Percentiles rank a stretch among this genome's conserved stretches.
Conservation (phyloP, 2,888 invertebrate species). For the Phorcus lineatus region DNA sequence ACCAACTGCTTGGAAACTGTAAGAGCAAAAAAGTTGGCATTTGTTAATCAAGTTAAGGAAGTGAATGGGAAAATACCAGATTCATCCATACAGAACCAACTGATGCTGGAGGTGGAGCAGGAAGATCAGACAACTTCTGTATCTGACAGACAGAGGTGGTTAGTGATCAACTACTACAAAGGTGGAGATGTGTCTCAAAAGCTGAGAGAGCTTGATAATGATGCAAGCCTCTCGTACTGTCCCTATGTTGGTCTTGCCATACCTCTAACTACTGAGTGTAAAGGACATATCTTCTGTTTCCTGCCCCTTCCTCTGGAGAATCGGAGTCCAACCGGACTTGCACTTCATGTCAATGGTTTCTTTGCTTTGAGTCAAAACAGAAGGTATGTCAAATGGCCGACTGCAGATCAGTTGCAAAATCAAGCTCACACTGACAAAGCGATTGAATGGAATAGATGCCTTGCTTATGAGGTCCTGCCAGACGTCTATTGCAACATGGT, state of each 20-base stretch:
- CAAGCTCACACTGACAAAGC: constrained; percentile 51
- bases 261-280: constrained; percentile 36
- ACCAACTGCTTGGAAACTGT: neutral
- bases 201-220: constrained; percentile 34
- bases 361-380: constrained; percentile 70
- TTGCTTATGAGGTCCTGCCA: constrained; percentile 64
- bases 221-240: constrained; percentile 44
- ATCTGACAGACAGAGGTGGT: constrained; percentile 33
- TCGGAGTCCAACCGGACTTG: constrained; percentile 66
- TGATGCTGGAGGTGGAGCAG: neutral
- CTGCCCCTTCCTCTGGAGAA: constrained; percentile 68
- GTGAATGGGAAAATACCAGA: constrained; percentile 19
- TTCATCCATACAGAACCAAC: neutral
- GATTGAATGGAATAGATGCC: constrained; percentile 66
- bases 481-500: constrained; percentile 50
- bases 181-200: constrained; percentile 42
- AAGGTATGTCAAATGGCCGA: constrained; percentile 70
- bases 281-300: constrained; percentile 70
- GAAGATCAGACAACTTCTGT: neutral
- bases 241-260: constrained; percentile 63
- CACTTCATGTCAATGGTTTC: constrained; percentile 71
- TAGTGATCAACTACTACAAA: constrained; percentile 47
- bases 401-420: constrained; percentile 47
- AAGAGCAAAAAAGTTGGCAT: neutral
- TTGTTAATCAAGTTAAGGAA: neutral